phyloP scores from a whole-genome alignment of 1,140 invertebrate genomes.

The Aradophagus sp. region DNA sequence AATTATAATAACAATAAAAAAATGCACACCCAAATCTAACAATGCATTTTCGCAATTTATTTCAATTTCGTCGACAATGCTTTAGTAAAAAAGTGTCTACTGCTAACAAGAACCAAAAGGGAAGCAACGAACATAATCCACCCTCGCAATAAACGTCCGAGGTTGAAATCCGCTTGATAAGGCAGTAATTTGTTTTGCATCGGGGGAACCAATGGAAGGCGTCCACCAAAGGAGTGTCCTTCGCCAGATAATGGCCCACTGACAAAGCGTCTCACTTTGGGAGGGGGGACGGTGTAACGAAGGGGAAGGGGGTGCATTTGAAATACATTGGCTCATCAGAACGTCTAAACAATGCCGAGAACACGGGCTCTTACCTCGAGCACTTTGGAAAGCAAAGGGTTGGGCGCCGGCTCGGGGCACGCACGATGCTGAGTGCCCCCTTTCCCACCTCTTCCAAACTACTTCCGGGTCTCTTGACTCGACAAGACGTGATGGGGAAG shows the following conservation, averaged over 20 bases:
- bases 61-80: too few relatives aligned
- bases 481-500: conserved; percentile 33
- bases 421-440: conserved; percentile 52
- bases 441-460: conserved; percentile 38
- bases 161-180: conserved; percentile 40
- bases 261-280: conserved; percentile 9
- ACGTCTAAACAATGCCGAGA: conserved; percentile 63
- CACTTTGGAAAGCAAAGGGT: conserved; percentile 60
- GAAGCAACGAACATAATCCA: too few relatives aligned
- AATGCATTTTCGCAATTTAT: too few relatives aligned
- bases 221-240: conserved; percentile 28
- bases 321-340: conserved; percentile 64
- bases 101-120: too few relatives aligned
- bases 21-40: too few relatives aligned
- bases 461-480: conserved; percentile 23
- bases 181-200: conserved; percentile 47
- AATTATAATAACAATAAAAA: too few relatives aligned
- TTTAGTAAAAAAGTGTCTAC: too few relatives aligned
- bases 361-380: conserved; percentile 41
- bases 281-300: conserved; percentile 14
- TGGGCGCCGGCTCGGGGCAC: conserved; percentile 33
- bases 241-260: conserved; percentile 56
- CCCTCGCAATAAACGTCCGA: too few relatives aligned
- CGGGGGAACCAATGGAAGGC: conserved; percentile 23
- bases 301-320: conserved; percentile 47